phyloP scores from a whole-genome alignment of 2,888 invertebrate genomes.

The Chloroclysta siterata region DNA sequence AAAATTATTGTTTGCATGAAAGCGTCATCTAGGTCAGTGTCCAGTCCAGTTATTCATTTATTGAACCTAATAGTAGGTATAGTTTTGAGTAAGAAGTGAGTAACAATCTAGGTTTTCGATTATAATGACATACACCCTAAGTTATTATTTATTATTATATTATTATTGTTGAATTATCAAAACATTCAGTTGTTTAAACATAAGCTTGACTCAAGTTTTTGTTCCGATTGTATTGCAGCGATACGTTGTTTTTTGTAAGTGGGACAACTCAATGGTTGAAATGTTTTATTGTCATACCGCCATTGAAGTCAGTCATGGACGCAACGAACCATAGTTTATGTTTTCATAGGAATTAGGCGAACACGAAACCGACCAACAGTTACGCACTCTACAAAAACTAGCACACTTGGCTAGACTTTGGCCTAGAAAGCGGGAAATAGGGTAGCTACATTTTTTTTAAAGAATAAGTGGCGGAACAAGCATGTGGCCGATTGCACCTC shows the following conservation, averaged over 20 bases:
- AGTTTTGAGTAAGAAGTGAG: too few relatives aligned
- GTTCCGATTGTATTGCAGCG: background rate
- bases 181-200: background rate
- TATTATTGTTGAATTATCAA: too few relatives aligned
- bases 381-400: background rate
- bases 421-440: constrained; percentile 1
- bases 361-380: constrained; percentile 6
- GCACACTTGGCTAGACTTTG: constrained; percentile 2
- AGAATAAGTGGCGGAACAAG: too few relatives aligned
- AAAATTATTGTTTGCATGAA: too few relatives aligned
- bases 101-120: too few relatives aligned
- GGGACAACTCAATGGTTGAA: constrained; percentile 13
- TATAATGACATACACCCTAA: too few relatives aligned
- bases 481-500: too few relatives aligned
- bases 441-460: background rate
- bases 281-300: constrained; percentile 14
- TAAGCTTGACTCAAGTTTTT: background rate
- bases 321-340: constrained; percentile 24
- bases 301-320: constrained; percentile 9
- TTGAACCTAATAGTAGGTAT: too few relatives aligned
- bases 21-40: too few relatives aligned
- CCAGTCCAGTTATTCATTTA: too few relatives aligned
- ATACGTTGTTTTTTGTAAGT: constrained; percentile 9
- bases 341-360: constrained; percentile 23
- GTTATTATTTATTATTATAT: too few relatives aligned